These are phyloP conservation scores for Pelosia muscerda DNA, from an alignment of 2,888 invertebrate genomes.

Conservation along the genomic window DNA sequence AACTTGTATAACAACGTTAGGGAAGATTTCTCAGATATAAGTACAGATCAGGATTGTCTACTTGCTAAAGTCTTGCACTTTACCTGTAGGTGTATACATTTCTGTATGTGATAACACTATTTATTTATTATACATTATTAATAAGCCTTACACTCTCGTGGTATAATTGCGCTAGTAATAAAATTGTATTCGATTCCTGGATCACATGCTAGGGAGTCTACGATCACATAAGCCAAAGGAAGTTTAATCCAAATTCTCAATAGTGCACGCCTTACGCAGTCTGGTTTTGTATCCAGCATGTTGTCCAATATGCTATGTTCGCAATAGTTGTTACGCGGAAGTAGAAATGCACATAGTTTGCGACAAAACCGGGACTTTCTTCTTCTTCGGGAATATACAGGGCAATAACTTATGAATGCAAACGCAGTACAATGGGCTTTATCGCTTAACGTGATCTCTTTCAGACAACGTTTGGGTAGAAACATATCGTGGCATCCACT, in stretches of 20 bases:
- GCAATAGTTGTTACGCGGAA: not conserved
- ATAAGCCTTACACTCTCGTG: no score
- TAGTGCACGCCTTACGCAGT: no score
- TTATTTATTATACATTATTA: no score
- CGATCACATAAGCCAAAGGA: no score
- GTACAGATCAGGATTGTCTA: not conserved
- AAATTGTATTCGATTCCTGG: no score
- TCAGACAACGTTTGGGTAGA: not conserved
- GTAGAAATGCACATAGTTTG: not conserved
- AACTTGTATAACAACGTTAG: conserved; percentile 8
- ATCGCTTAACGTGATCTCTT: not conserved
- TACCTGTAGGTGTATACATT: not conserved
- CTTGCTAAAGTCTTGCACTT: not conserved
- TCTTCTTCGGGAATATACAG: not conserved
- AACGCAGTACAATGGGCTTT: not conserved
- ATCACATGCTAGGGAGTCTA: no score
- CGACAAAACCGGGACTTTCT: not conserved
- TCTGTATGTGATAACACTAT: no score
- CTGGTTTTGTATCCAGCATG: no score
- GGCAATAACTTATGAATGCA: not conserved
- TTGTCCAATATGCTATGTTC: not conserved
- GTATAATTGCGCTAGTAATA: no score
- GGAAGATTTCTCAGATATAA: not conserved
- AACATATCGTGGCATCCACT: no score
- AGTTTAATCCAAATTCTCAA: no score